Conservation (phyloP, 1,140 invertebrate species). For the Araneus ventricosus region DNA sequence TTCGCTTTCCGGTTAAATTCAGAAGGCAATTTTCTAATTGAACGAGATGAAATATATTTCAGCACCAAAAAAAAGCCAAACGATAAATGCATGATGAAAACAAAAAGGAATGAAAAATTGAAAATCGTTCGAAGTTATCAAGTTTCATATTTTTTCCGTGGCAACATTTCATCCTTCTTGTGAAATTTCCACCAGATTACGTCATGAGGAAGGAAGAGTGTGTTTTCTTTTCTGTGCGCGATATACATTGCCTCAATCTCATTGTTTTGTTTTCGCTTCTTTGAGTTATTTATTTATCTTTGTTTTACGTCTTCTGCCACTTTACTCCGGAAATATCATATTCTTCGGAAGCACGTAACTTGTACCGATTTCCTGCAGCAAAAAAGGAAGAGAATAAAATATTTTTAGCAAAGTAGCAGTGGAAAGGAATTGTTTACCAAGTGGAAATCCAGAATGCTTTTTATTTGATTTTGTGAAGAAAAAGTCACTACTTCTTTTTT, state of each 20-base stretch:
- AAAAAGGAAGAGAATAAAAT: background rate
- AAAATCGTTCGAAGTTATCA: background rate
- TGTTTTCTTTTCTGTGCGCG: background rate
- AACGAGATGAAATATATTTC: too few species aligned
- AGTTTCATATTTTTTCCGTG: background rate
- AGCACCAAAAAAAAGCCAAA: background rate
- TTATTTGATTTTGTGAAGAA: background rate
- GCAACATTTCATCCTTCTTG: background rate
- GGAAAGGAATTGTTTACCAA: background rate
- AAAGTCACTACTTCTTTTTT: background rate
- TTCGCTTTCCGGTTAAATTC: too few species aligned
- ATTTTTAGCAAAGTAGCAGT: background rate
- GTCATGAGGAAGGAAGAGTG: background rate
- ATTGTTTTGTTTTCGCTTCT: conserved; percentile 11
- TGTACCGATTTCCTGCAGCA: background rate
- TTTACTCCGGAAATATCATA: conserved; percentile 13
- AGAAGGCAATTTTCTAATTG: too few species aligned
- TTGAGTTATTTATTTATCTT: conserved; percentile 24
- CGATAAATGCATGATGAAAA: background rate
- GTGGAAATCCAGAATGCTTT: background rate
- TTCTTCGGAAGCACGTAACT: conserved; percentile 1
- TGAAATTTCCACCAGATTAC: background rate
- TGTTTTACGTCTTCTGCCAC: conserved; percentile 24
- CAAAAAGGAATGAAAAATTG: background rate
- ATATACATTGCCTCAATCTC: background rate